Evolutionary conservation across 2,888 invertebrate genomes (phyloP).

Genomic region (Stenolophus ochropezus): DNA sequence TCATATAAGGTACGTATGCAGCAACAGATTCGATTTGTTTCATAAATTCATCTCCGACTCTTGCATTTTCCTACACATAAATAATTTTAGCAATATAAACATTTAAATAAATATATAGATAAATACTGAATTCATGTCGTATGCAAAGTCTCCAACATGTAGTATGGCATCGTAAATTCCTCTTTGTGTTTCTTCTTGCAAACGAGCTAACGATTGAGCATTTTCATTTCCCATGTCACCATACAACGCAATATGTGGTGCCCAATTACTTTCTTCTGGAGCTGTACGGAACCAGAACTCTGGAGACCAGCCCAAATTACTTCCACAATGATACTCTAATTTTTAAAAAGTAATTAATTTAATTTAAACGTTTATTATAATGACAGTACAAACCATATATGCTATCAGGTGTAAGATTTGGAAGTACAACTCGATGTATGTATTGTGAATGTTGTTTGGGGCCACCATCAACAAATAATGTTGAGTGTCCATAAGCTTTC

Average conservation of each 20-base stretch:
- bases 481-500: conserved; percentile 76
- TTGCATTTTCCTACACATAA: conserved; percentile 80
- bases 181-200: conserved; percentile 89
- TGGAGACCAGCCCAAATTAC: conserved; percentile 87
- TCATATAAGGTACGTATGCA: conserved; percentile 93
- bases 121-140: conserved; percentile 87
- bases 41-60: conserved; percentile 95
- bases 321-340: conserved; percentile 88
- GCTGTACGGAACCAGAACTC: conserved; percentile 85
- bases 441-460: conserved; percentile 78
- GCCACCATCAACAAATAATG: conserved; percentile 86
- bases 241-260: conserved; percentile 88
- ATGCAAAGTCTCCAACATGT: conserved; percentile 97
- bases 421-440: conserved; percentile 84
- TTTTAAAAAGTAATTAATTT: conserved; percentile 36
- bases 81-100: conserved; percentile 59
- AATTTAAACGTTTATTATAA: conserved; percentile 10
- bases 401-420: conserved; percentile 77
- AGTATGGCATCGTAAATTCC: conserved; percentile 89
- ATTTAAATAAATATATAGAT: background rate
- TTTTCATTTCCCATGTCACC: conserved; percentile 97
- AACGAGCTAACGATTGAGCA: conserved; percentile 87
- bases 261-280: conserved; percentile 82
- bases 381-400: conserved; percentile 77
- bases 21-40: conserved; percentile 92